phyloP scores from a whole-genome alignment of 1,140 invertebrate genomes.

The Planococcus citri region DNA sequence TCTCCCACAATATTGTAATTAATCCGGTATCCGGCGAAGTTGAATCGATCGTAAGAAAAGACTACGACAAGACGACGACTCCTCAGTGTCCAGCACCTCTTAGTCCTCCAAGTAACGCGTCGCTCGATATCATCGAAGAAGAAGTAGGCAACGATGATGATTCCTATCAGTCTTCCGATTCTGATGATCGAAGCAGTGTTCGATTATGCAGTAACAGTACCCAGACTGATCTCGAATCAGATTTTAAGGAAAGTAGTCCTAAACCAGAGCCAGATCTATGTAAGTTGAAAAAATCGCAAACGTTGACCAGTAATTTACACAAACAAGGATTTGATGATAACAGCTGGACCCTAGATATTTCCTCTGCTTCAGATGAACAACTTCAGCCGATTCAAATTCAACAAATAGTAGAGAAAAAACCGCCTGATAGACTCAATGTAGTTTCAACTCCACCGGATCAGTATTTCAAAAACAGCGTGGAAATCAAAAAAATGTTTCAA shows the following conservation, averaged over 20 bases:
- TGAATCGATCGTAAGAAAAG: background rate
- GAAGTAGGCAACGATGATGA: background rate
- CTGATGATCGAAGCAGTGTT: background rate
- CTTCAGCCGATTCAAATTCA: too few relatives aligned
- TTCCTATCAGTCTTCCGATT: background rate
- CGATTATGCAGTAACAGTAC: background rate
- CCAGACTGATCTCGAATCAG: background rate
- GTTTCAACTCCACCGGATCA: too few relatives aligned
- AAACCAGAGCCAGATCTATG: background rate
- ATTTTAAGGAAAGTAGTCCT: background rate
- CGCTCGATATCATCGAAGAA: background rate
- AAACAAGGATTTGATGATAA: background rate
- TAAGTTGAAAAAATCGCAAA: background rate
- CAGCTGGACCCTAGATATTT: background rate
- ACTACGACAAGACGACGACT: background rate
- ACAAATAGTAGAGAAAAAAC: too few relatives aligned
- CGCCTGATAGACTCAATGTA: too few relatives aligned
- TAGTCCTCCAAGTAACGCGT: background rate
- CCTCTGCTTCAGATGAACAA: too few relatives aligned
- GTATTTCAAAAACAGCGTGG: too few relatives aligned
- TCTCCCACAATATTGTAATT: background rate
- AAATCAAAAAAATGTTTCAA: too few relatives aligned
- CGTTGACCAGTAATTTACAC: background rate
- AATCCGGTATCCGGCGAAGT: background rate
- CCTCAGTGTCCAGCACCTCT: background rate